These are phyloP conservation scores for Vireo altiloquus DNA, from an alignment of 2,113 vertebrate genomes.

Conservation along the genomic window DNA sequence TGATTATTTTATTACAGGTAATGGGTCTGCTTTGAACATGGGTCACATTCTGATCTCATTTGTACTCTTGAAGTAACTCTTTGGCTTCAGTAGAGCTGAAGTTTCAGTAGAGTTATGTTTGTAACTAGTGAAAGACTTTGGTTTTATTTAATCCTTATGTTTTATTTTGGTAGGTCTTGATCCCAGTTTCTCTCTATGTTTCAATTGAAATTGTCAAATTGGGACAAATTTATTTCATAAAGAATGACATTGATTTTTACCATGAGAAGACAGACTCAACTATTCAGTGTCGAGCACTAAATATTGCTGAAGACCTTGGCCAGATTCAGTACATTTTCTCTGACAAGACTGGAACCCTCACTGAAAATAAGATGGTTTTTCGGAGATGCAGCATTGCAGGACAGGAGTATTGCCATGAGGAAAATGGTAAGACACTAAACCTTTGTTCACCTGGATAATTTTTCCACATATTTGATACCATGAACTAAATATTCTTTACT, in stretches of 20 bases:
- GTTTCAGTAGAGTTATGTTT: neutral
- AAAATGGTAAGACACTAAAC: conserved; percentile 80
- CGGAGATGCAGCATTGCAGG: conserved; percentile 91
- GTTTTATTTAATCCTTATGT: neutral
- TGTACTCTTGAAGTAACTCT: neutral
- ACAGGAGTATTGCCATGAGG: conserved; percentile 87
- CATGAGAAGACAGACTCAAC: conserved; percentile 80
- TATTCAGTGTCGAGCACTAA: conserved; percentile 89
- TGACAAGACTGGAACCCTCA: conserved; percentile 96
- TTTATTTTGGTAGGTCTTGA: conserved; percentile 84
- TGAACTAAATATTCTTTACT: neutral
- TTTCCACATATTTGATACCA: neutral
- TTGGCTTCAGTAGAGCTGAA: neutral
- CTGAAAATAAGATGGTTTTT: conserved; percentile 98
- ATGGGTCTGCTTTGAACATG: neutral
- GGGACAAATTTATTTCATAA: conserved; percentile 92
- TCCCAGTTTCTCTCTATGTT: conserved; percentile 94
- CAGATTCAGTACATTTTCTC: conserved; percentile 94
- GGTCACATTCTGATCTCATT: neutral
- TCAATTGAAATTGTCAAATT: conserved; percentile 96
- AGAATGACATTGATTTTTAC: conserved; percentile 89
- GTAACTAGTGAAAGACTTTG: neutral
- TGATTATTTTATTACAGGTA: conserved; percentile 97
- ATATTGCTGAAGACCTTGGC: conserved; percentile 93
- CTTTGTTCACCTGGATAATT: neutral